These are phyloP conservation scores for Zhuqinia jingwanae DNA, from an alignment of 2,888 invertebrate species.

Conservation along the genomic window DNA sequence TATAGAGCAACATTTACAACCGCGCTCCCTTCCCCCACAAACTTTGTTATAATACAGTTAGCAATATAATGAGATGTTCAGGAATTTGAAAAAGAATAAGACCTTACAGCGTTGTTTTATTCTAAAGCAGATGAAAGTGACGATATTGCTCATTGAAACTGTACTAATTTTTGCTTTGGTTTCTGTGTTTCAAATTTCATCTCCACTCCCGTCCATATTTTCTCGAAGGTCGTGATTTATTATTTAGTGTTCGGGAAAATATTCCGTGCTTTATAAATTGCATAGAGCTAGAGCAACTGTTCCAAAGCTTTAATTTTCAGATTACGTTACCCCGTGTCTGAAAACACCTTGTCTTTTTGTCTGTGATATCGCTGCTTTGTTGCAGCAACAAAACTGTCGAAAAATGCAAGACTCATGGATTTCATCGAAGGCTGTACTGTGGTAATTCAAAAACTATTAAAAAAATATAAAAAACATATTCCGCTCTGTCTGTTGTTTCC, in stretches of 20 bases:
- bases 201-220: too few relatives aligned
- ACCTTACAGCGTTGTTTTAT: too few relatives aligned
- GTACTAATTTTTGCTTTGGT: too few relatives aligned
- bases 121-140: too few relatives aligned
- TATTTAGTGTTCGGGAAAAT: too few relatives aligned
- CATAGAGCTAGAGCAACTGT: too few relatives aligned
- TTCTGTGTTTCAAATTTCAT: too few relatives aligned
- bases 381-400: constrained; percentile 16
- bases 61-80: neutral
- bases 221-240: too few relatives aligned
- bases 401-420: constrained; percentile 76
- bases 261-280: too few relatives aligned
- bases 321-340: neutral
- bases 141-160: too few relatives aligned
- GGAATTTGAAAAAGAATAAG: neutral
- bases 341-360: constrained; percentile 1
- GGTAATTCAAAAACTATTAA: constrained; percentile 72
- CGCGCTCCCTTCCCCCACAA: constrained; percentile 13
- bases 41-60: neutral
- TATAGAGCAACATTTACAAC: constrained; percentile 11
- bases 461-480: neutral
- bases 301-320: too few relatives aligned
- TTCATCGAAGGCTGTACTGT: constrained; percentile 76
- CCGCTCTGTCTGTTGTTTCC: too few relatives aligned
- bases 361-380: constrained; percentile 58